Base-by-base conservation (phyloP, 1,140 invertebrate genomes). In the Dolichoris vasculosae region DNA sequence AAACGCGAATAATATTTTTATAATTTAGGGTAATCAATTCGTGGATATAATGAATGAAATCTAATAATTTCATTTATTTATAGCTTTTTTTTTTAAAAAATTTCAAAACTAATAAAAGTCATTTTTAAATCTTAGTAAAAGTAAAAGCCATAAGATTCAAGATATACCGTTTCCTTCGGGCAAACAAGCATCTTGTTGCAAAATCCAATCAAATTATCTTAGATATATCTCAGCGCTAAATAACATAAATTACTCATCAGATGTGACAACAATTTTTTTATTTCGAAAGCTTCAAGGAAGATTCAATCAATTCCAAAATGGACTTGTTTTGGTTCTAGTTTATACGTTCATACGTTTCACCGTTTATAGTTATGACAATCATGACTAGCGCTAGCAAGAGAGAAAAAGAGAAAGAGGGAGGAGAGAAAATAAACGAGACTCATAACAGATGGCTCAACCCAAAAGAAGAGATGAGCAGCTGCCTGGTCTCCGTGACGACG, bases 371-470 rank as follows among this genome's bases (percentile, higher is more conserved):
- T 46, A 46, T 69, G 26, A 69, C 17, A 46, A 48, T 7, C 46
- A 32, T 15, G 35, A 3, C 15, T 30, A 67, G 13, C 11, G 63
- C 23, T 13, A 64, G 55, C 40, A 4, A n/a, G 9, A 64, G 32
- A 40, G 38, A 9, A 9, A 35, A 1, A 78, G 76, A 67, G 15
- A 55, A 17, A 32, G 76, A 59, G 55, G 43, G 26, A 79, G 17
- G n/a, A 43, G 13, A n/a, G 40, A 30, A 17, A 43, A 43, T 48
- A 59, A 30, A 69, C 69, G 51, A 35, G 71, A 63, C 71, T 76
- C 71, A 13, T 15, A 71, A 35, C 82, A 83, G 82, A 83, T 83
- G 82, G 82, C n/a, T 38, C 38, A 40, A 81, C 82, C 20, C n/a
- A 17, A 20, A 46, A 30, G 15, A 51, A 26, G 40, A 4, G 73